Evolutionary conservation across 2,888 invertebrate genomes (phyloP).

Genomic region (Aquatica leii): DNA sequence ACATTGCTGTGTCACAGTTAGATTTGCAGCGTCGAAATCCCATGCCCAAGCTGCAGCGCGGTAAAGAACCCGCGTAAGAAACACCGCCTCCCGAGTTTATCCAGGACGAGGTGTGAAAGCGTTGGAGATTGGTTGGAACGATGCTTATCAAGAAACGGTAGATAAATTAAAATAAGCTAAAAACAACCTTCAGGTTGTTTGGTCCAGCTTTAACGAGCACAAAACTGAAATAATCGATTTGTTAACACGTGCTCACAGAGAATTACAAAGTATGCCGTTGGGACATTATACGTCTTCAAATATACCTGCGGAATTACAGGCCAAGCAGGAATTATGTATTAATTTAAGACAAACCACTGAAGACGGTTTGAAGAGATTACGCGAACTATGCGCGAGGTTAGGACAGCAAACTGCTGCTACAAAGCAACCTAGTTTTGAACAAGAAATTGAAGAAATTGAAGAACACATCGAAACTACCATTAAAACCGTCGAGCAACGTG

Average conservation of each 20-base stretch:
- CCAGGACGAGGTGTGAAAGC: conserved; percentile 81
- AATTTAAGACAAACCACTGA: conserved; percentile 82
- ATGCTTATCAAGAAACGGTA: conserved; percentile 84
- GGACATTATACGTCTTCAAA: conserved; percentile 75
- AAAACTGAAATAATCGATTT: conserved; percentile 83
- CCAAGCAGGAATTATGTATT: conserved; percentile 81
- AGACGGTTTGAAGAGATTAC: conserved; percentile 77
- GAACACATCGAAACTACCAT: conserved; percentile 78
- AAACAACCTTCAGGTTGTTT: conserved; percentile 83
- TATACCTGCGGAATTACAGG: conserved; percentile 79
- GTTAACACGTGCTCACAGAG: conserved; percentile 82
- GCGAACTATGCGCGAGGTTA: conserved; percentile 76
- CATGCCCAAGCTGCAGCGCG: conserved; percentile 89
- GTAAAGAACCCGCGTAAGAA: conserved; percentile 87
- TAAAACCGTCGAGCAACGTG: conserved; percentile 80
- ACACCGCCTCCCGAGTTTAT: conserved; percentile 88
- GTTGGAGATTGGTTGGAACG: conserved; percentile 88
- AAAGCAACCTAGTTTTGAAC: conserved; percentile 75
- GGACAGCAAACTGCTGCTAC: conserved; percentile 70
- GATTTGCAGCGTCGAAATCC: conserved; percentile 86
- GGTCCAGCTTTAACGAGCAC: conserved; percentile 87
- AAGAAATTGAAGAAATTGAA: conserved; percentile 81
- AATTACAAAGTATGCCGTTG: conserved; percentile 73
- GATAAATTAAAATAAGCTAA: conserved; percentile 83
- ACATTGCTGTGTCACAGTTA: conserved; percentile 80